Conservation (phyloP, 2,797 vertebrate species). For the Euphonia xanthogaster region DNA sequence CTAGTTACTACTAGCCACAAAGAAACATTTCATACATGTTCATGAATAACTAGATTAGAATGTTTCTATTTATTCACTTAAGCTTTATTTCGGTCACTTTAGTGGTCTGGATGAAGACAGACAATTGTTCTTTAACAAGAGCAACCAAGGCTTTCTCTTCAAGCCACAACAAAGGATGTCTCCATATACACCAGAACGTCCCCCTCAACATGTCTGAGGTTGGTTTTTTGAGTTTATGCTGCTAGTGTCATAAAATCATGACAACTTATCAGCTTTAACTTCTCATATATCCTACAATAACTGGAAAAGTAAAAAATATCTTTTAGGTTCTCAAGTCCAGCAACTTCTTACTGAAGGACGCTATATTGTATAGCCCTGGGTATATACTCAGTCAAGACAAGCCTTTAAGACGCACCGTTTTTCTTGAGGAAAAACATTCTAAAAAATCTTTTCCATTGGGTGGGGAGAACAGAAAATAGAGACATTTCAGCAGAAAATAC, state of each 20-base stretch:
- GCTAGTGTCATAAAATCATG: background rate
- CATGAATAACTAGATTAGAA: background rate
- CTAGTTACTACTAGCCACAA: background rate
- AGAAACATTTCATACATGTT: background rate
- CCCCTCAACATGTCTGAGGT: background rate
- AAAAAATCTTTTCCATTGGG: background rate
- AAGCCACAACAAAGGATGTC: background rate
- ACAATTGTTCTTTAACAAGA: background rate
- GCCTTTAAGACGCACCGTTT: background rate
- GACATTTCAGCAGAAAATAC: background rate
- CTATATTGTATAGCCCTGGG: background rate
- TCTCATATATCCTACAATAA: background rate
- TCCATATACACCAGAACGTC: background rate
- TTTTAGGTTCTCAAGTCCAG: background rate
- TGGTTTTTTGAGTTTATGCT: background rate
- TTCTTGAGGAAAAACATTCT: background rate
- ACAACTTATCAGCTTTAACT: background rate
- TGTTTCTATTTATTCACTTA: slow-evolving; percentile 4
- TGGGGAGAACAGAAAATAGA: background rate
- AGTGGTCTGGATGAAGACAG: background rate
- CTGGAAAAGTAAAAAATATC: background rate
- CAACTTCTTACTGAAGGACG: background rate
- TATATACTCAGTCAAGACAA: background rate
- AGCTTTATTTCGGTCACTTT: background rate
- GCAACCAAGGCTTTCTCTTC: background rate